phyloP scores from a whole-genome alignment of 2,888 invertebrate genomes.

The Anagyrus pseudococci region DNA sequence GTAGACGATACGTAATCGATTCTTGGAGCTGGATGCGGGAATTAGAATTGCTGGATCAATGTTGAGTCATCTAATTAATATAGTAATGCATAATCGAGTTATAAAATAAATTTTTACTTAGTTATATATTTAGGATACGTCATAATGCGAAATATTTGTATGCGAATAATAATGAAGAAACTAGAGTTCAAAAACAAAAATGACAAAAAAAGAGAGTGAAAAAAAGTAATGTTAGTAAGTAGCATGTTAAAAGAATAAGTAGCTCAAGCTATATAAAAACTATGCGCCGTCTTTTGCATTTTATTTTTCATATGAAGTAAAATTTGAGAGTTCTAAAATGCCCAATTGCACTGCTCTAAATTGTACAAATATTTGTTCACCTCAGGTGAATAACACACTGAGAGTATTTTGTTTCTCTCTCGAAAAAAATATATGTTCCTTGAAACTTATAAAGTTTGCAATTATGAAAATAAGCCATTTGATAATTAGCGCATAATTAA shows the following conservation, averaged over 20 bases:
- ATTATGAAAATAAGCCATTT: too few relatives aligned
- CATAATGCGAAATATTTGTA: conserved; percentile 23
- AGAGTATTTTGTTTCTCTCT: too few relatives aligned
- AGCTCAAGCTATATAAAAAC: too few relatives aligned
- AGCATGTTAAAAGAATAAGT: conserved; percentile 16
- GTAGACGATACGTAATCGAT: too few relatives aligned
- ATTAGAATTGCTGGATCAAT: conserved; percentile 41
- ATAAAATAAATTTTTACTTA: conserved; percentile 36
- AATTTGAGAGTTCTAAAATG: conserved; percentile 24
- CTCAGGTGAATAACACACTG: too few relatives aligned
- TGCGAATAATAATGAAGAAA: conserved; percentile 10
- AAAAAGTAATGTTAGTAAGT: conserved; percentile 22
- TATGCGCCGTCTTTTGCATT: conserved; percentile 16
- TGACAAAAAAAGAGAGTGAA: conserved; percentile 11
- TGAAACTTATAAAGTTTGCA: too few relatives aligned
- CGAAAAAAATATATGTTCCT: too few relatives aligned
- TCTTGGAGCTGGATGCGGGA: conserved; percentile 28
- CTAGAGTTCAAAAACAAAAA: neutral
- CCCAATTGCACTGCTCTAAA: too few relatives aligned
- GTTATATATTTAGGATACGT: conserved; percentile 26
- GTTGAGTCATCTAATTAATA: conserved; percentile 30
- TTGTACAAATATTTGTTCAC: too few relatives aligned
- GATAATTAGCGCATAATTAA: too few relatives aligned
- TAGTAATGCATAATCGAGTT: conserved; percentile 33
- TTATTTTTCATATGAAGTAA: conserved; percentile 20